A percentile compares a stretch with the other conserved stretches of the same genome.
These are phyloP conservation scores for Scrobipalpa costella DNA, from an alignment of 2,888 invertebrate species.

Conservation along the genomic window DNA sequence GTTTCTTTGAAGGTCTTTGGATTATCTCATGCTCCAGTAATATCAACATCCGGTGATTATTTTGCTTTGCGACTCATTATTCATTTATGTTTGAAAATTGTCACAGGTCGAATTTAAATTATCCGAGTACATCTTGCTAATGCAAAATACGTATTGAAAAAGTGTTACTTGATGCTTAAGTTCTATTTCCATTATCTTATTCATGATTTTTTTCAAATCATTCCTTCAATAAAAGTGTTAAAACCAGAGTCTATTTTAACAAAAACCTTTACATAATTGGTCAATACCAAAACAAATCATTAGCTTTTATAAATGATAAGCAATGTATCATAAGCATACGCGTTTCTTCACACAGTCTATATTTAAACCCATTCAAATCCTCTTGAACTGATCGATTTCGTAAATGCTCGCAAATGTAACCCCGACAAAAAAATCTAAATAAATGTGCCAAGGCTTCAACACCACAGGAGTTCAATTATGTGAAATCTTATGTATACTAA, in stretches of 20 bases:
- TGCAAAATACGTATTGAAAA: too few relatives aligned
- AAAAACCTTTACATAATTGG: background rate
- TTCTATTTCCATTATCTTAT: too few relatives aligned
- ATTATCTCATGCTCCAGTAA: background rate
- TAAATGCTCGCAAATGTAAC: slow-evolving; percentile 20
- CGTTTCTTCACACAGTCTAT: slow-evolving; percentile 40
- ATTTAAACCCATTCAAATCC: slow-evolving; percentile 47
- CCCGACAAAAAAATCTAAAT: too few relatives aligned
- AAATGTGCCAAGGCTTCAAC: too few relatives aligned
- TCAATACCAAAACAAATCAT: background rate
- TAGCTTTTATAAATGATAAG: background rate
- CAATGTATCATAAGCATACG: slow-evolving; percentile 4
- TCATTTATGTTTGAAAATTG: background rate
- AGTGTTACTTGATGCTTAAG: too few relatives aligned
- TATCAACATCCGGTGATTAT: slow-evolving; percentile 3
- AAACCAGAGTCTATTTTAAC: too few relatives aligned
- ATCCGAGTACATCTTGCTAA: too few relatives aligned
- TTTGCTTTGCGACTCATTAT: too few relatives aligned
- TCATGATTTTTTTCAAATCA: too few relatives aligned
- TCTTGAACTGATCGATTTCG: slow-evolving; percentile 39
- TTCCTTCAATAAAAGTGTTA: too few relatives aligned
- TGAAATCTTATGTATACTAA: too few relatives aligned
- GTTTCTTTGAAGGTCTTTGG: slow-evolving; percentile 18
- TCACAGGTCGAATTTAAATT: too few relatives aligned
- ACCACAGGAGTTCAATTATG: background rate